Percentiles rank a stretch among this genome's conserved stretches.
phyloP scores from a whole-genome alignment of 2,888 invertebrate genomes.

The Parasteatoda lunata region DNA sequence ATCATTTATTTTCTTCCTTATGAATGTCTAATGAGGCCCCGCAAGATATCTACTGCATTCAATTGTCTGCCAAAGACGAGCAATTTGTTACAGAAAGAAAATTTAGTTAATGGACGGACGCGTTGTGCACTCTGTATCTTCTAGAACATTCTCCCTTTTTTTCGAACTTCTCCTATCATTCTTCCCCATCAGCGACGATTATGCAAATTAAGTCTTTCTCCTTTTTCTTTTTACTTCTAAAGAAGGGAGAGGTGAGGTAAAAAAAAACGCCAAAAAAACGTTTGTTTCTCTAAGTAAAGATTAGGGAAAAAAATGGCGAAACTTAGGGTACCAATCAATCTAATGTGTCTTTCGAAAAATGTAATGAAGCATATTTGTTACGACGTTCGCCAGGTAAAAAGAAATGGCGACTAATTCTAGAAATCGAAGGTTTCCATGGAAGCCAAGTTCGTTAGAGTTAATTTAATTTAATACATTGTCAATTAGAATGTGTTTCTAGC shows the following conservation, averaged over 20 bases:
- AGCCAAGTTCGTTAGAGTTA: conserved; percentile 1
- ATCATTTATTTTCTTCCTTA: conserved; percentile 19
- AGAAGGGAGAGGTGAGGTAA: not conserved
- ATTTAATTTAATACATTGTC: conserved; percentile 1
- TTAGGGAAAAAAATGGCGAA: not conserved
- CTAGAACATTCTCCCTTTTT: not conserved
- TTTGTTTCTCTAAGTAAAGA: conserved; percentile 14
- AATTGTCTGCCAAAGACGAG: conserved; percentile 38
- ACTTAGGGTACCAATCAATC: conserved; percentile 16
- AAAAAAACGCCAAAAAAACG: conserved; percentile 5
- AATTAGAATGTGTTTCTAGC: not conserved
- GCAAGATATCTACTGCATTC: conserved; percentile 16
- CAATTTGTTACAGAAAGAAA: conserved; percentile 55
- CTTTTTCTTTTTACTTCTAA: conserved; percentile 34
- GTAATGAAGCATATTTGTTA: conserved; percentile 14
- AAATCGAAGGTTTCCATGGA: not conserved
- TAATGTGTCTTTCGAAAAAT: conserved; percentile 9
- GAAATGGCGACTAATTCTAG: not conserved
- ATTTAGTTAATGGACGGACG: conserved; percentile 4
- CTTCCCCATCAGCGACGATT: conserved; percentile 37
- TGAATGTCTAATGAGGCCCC: conserved; percentile 50
- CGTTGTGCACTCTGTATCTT: not conserved
- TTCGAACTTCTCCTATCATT: not conserved
- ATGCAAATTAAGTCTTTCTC: conserved; percentile 58
- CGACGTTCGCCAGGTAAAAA: not conserved